A percentile compares a stretch with the other conserved stretches of the same genome.
Evolutionary conservation across 2,797 vertebrate species (phyloP).

Genomic region (Pseudochaenichthys georgianus): DNA sequence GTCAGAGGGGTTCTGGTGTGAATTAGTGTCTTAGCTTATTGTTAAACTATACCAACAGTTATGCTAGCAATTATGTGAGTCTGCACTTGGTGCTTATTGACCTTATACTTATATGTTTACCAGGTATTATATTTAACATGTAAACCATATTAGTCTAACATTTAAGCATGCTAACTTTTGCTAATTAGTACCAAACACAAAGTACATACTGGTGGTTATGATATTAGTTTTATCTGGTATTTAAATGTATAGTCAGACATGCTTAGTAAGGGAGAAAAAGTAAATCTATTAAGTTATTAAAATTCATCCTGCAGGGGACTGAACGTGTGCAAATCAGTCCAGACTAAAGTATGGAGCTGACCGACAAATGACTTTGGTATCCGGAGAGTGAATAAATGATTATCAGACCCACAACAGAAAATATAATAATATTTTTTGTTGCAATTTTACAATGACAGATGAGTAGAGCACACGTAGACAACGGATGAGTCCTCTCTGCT

Average conservation of each 20-base stretch:
- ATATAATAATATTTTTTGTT: background rate
- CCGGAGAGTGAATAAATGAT: background rate
- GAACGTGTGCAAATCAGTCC: background rate
- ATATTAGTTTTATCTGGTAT: background rate
- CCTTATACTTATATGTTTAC: too few relatives aligned
- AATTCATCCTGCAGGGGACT: background rate
- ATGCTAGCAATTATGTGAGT: background rate
- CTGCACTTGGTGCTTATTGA: too few relatives aligned
- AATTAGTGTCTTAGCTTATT: constrained; percentile 6
- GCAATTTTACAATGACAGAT: constrained; percentile 2
- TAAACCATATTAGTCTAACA: background rate
- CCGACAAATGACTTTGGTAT: background rate
- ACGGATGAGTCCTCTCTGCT: constrained; percentile 9
- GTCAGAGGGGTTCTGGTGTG: background rate
- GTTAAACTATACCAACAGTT: background rate
- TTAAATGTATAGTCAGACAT: too few relatives aligned
- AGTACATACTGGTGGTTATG: background rate
- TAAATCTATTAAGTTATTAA: background rate
- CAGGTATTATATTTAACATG: background rate
- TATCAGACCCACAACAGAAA: background rate
- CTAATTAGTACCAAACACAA: background rate
- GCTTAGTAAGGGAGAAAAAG: background rate
- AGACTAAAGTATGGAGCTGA: constrained; percentile 6
- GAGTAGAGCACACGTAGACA: background rate
- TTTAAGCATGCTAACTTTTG: background rate